Percentiles rank a stretch among this genome's conserved stretches.
phyloP scores from a whole-genome alignment of 2,888 invertebrate genomes.

The Bhutanitis thaidina region DNA sequence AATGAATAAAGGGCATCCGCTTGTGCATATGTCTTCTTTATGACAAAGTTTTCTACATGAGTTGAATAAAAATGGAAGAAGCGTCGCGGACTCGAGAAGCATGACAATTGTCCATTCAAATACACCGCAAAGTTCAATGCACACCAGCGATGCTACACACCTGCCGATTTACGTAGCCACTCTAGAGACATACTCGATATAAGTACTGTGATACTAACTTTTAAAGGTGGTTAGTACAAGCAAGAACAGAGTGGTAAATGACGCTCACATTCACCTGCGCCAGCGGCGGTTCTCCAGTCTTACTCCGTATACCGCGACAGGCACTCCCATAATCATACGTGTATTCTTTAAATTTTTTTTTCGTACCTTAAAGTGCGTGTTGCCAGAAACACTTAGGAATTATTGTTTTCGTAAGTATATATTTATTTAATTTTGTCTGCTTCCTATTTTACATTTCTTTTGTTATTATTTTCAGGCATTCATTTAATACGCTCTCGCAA shows the following conservation, averaged over 20 bases:
- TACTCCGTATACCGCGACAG: constrained; percentile 46
- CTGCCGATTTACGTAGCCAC: constrained; percentile 51
- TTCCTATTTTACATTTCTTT: neutral
- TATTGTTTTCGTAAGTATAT: constrained; percentile 17
- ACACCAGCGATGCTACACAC: constrained; percentile 48
- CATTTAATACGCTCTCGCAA: neutral
- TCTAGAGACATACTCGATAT: constrained; percentile 33
- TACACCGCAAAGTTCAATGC: constrained; percentile 71
- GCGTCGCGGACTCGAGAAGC: constrained; percentile 40
- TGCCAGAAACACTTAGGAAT: constrained; percentile 43
- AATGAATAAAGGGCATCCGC: constrained; percentile 7
- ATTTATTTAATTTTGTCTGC: neutral
- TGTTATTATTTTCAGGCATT: neutral
- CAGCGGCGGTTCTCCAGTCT: constrained; percentile 61
- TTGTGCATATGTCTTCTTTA: constrained; percentile 6
- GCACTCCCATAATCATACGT: constrained; percentile 48
- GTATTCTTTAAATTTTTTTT: constrained; percentile 33
- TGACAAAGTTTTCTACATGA: constrained; percentile 31
- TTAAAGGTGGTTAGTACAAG: constrained; percentile 44
- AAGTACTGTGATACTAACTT: constrained; percentile 42
- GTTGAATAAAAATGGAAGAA: constrained; percentile 51
- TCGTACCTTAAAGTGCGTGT: constrained; percentile 45
- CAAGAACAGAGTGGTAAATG: constrained; percentile 69
- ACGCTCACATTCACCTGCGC: constrained; percentile 72
- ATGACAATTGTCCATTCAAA: constrained; percentile 59